These are phyloP conservation scores for Strigamia maritima DNA, from an alignment of 2,888 invertebrate genomes.

Conservation along the genomic window DNA sequence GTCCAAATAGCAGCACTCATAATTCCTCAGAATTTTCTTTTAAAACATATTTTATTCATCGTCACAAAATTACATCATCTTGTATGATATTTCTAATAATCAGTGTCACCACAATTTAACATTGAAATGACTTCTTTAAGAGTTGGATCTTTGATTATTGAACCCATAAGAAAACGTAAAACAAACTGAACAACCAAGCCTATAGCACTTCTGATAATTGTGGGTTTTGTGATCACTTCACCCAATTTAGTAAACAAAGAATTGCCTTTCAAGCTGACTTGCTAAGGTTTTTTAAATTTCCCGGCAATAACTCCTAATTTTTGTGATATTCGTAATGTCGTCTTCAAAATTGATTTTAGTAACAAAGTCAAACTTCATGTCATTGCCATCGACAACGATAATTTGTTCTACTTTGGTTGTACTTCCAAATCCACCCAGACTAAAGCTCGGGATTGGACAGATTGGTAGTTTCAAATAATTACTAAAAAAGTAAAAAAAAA, in stretches of 20 bases:
- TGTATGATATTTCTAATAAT: not conserved
- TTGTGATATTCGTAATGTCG: not conserved
- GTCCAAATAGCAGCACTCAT: too few species aligned
- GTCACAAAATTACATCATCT: too few species aligned
- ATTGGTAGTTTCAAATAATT: not conserved
- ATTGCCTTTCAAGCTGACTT: not conserved
- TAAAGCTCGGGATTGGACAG: not conserved
- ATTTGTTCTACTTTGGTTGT: not conserved
- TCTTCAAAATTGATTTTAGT: not conserved
- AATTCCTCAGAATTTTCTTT: too few species aligned
- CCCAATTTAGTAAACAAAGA: not conserved
- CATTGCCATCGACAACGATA: not conserved
- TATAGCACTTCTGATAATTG: not conserved
- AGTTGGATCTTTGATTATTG: not conserved
- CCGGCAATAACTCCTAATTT: not conserved
- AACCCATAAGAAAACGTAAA: not conserved
- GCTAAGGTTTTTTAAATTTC: not conserved
- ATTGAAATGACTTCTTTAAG: not conserved
- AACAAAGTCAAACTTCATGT: not conserved
- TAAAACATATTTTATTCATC: too few species aligned
- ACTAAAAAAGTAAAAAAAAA: not conserved
- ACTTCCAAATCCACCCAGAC: not conserved
- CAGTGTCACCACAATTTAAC: not conserved
- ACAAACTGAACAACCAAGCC: not conserved
- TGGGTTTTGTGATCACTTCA: not conserved